These are phyloP conservation scores for Drosophila saltans DNA, from an alignment of 1,140 invertebrate genomes.

Conservation along the genomic window DNA sequence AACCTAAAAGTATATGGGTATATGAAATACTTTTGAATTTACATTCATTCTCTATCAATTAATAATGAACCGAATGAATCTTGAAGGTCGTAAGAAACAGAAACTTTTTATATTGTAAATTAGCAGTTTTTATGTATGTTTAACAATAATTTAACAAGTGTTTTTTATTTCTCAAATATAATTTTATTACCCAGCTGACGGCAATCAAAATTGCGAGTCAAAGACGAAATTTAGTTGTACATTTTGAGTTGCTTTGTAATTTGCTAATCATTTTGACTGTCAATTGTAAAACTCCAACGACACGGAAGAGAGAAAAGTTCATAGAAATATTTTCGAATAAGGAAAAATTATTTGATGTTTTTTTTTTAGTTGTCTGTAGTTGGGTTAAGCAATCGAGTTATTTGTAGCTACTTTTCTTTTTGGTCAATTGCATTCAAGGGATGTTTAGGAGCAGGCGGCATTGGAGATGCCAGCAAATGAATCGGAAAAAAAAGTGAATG, in stretches of 20 bases:
- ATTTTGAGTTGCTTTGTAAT: conserved; percentile 38
- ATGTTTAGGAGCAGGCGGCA: conserved; percentile 39
- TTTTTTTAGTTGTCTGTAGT: conserved; percentile 13
- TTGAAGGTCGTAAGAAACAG: no score
- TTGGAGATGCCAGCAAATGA: conserved; percentile 30
- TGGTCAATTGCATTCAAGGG: conserved; percentile 49
- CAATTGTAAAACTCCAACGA: conserved; percentile 46
- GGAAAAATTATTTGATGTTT: conserved; percentile 21
- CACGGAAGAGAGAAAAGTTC: conserved; percentile 69
- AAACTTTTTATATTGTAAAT: no score
- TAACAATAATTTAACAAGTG: conserved; percentile 22
- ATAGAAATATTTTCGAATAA: conserved; percentile 50
- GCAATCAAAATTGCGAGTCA: neutral
- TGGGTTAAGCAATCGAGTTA: conserved; percentile 54
- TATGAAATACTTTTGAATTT: no score
- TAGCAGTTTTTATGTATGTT: no score
- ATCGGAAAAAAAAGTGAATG: conserved; percentile 74
- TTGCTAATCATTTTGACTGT: conserved; percentile 56
- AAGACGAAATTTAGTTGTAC: neutral
- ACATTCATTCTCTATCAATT: no score
- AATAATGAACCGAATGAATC: no score
- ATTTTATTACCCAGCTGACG: conserved; percentile 27
- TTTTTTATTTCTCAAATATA: conserved; percentile 25
- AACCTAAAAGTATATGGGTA: no score
- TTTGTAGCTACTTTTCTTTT: conserved; percentile 44